phyloP scores from a whole-genome alignment of 2,888 invertebrate genomes.

The Dendrolimus houi region DNA sequence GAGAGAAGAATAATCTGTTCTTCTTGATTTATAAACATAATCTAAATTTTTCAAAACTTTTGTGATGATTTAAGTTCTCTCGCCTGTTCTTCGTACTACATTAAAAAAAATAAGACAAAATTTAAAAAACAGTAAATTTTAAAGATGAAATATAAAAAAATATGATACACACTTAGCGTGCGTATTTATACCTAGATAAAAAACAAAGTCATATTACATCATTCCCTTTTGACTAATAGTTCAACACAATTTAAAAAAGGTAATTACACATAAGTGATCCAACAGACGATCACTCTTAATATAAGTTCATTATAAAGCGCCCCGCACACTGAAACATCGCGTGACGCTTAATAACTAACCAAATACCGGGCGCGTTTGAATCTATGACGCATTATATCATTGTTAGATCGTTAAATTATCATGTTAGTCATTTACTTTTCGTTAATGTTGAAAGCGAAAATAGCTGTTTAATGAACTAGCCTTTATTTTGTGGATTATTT shows the following conservation, averaged over 20 bases:
- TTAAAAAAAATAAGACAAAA: too few relatives aligned
- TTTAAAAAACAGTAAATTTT: too few relatives aligned
- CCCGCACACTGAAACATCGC: constrained; percentile 1
- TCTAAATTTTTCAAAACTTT: too few relatives aligned
- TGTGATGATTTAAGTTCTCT: too few relatives aligned
- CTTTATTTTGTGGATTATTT: too few relatives aligned
- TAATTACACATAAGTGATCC: constrained; percentile 1
- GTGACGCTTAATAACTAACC: not conserved
- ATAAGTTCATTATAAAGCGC: constrained; percentile 13
- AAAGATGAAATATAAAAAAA: too few relatives aligned
- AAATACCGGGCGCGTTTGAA: not conserved
- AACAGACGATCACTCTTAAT: constrained; percentile 22
- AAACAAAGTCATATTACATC: too few relatives aligned
- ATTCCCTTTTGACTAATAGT: not conserved
- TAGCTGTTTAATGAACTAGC: not conserved
- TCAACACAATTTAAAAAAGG: not conserved
- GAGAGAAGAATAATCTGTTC: too few relatives aligned
- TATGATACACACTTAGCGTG: too few relatives aligned
- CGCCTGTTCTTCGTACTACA: too few relatives aligned
- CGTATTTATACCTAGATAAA: too few relatives aligned
- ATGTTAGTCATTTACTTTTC: not conserved
- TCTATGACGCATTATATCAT: not conserved
- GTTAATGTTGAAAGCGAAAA: not conserved
- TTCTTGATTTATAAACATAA: too few relatives aligned
- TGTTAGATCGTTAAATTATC: not conserved